These are phyloP conservation scores for Platygyra sinensis DNA, from an alignment of 64 coral and sea anemone species.

Conservation along the genomic window DNA sequence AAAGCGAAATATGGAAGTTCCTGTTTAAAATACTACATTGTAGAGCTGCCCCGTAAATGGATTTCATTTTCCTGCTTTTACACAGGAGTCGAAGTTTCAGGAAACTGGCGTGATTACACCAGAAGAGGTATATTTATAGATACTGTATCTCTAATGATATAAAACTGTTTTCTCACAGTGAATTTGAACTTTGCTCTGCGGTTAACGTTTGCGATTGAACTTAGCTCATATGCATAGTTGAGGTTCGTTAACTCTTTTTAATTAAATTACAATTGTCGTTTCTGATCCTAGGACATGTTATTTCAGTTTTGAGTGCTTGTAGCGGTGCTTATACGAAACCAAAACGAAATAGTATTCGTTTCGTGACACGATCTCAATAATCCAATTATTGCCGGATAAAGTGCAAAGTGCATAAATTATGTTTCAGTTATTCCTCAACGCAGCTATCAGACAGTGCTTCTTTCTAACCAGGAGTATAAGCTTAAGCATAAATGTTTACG, in stretches of 20 bases:
- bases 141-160: too few relatives aligned
- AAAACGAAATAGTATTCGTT: background rate
- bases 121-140: slow-evolving; percentile 69
- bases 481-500: too few relatives aligned
- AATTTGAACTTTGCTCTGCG: background rate
- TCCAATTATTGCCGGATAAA: background rate
- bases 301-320: slow-evolving; percentile 9
- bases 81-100: slow-evolving; percentile 97
- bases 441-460: too few relatives aligned
- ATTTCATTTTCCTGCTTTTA: background rate
- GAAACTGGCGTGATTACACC: slow-evolving; percentile 99
- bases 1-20: too few relatives aligned
- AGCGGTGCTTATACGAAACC: background rate
- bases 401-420: too few relatives aligned
- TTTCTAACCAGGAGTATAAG: too few relatives aligned
- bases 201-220: background rate
- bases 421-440: too few relatives aligned
- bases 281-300: background rate
- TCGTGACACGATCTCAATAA: background rate
- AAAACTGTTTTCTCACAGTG: background rate
- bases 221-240: too few relatives aligned
- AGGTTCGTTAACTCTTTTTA: too few relatives aligned
- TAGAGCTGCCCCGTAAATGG: background rate
- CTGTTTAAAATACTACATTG: background rate
- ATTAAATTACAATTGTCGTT: background rate